Percentiles rank a stretch among this genome's conserved stretches.
These are phyloP conservation scores for Indicator indicator DNA, from an alignment of 2,113 vertebrate genomes.

Conservation along the genomic window DNA sequence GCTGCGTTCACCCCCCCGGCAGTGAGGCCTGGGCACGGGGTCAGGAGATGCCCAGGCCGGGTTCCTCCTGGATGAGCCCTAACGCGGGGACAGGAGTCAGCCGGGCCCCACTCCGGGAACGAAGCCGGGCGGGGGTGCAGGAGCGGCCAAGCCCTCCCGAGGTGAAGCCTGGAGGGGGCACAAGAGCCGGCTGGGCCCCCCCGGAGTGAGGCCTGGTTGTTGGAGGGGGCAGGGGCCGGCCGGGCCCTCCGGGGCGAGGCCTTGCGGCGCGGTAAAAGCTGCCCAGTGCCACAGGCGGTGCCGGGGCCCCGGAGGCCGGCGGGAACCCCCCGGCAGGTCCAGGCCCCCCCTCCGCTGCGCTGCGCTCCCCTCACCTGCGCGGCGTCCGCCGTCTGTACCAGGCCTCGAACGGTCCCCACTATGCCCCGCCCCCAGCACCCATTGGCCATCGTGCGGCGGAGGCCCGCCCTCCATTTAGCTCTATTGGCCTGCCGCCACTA, in stretches of 20 bases:
- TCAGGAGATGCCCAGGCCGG: not conserved
- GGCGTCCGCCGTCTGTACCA: not conserved
- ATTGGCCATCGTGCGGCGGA: not conserved
- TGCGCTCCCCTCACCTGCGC: not conserved
- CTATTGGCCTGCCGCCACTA: not conserved
- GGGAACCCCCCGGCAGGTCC: not conserved
- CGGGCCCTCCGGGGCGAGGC: not conserved
- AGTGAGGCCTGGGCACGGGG: too few species aligned
- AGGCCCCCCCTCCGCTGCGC: not conserved
- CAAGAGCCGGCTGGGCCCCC: not conserved
- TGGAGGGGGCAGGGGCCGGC: not conserved
- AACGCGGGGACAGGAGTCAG: not conserved
- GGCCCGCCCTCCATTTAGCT: not conserved
- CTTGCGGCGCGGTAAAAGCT: not conserved
- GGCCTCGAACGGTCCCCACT: not conserved
- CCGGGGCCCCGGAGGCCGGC: too few species aligned
- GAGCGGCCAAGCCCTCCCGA: not conserved
- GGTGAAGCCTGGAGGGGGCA: not conserved
- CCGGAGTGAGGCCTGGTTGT: not conserved
- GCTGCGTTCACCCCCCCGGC: not conserved
- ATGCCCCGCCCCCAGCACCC: not conserved
- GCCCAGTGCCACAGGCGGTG: not conserved
- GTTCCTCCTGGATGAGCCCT: not conserved
- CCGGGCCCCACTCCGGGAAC: not conserved
- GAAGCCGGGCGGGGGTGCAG: not conserved